Evolutionary conservation across 2,113 vertebrate species (phyloP).

Genomic region (Nettapus auritus): DNA sequence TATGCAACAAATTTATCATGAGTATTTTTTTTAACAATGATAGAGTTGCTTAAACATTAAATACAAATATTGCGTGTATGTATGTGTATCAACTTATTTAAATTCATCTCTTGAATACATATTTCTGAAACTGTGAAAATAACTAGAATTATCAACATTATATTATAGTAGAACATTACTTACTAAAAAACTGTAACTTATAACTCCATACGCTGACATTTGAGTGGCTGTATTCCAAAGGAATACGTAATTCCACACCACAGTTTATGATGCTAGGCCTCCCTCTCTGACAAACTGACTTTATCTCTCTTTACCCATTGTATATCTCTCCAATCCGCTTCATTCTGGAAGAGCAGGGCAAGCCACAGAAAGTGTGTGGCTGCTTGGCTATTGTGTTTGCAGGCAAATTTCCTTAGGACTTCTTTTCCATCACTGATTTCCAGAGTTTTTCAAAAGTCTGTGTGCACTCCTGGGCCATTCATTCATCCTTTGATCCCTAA

Average conservation of each 20-base stretch:
- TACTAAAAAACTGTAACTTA: neutral
- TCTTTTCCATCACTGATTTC: neutral
- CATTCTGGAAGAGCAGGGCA: neutral
- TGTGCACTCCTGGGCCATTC: neutral
- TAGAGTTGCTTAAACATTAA: neutral
- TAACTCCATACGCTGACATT: neutral
- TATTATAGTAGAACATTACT: neutral
- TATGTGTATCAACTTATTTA: neutral
- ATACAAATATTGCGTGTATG: neutral
- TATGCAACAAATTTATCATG: neutral
- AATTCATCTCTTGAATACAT: neutral
- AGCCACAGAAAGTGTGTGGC: neutral
- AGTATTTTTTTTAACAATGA: neutral
- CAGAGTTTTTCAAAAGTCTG: neutral
- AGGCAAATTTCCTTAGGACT: neutral
- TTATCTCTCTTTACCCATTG: rapidly evolving
- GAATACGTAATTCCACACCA: neutral
- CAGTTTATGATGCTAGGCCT: neutral
- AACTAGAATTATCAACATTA: neutral
- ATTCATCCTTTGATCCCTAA: neutral
- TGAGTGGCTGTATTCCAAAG: neutral
- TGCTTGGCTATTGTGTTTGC: neutral
- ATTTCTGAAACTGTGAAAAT: neutral
- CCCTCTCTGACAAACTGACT: neutral
- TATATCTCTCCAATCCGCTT: rapidly evolving